Percentiles rank a stretch among this genome's conserved stretches.
These are phyloP conservation scores for Stomatorhinus ivindoensis DNA, from an alignment of 2,113 vertebrate species.

Conservation along the genomic window DNA sequence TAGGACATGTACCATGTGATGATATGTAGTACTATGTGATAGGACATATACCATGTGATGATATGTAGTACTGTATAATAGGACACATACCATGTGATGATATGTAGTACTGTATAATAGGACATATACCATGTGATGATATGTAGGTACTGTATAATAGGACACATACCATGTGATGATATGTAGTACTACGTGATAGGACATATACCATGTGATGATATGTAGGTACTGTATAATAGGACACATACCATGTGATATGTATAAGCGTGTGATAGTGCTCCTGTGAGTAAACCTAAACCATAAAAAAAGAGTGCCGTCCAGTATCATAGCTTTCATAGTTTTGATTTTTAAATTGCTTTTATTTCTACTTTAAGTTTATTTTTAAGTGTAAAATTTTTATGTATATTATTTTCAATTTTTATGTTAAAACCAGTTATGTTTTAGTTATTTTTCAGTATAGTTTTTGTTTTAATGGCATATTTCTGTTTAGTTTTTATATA, in stretches of 20 bases:
- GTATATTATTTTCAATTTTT: no score
- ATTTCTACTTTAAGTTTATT: no score
- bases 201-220: neutral
- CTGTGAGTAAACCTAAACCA: neutral
- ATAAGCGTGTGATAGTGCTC: neutral
- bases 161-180: neutral
- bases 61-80: neutral
- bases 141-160: neutral
- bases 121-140: neutral
- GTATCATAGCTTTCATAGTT: neutral
- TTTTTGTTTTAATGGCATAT: no score
- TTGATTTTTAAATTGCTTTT: neutral
- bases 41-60: neutral
- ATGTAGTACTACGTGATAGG: neutral
- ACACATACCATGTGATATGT: neutral
- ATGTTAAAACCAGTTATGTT: no score
- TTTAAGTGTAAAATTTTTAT: no score
- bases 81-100: neutral
- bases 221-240: neutral
- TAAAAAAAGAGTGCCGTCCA: neutral
- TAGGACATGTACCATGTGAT: neutral
- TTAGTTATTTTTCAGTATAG: no score
- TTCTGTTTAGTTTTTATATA: no score
- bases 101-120: neutral
- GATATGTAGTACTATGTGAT: neutral